A percentile compares a stretch with the other conserved stretches of the same genome.
Evolutionary conservation across 2,888 invertebrate genomes (phyloP).

Genomic region (Panopea generosa): DNA sequence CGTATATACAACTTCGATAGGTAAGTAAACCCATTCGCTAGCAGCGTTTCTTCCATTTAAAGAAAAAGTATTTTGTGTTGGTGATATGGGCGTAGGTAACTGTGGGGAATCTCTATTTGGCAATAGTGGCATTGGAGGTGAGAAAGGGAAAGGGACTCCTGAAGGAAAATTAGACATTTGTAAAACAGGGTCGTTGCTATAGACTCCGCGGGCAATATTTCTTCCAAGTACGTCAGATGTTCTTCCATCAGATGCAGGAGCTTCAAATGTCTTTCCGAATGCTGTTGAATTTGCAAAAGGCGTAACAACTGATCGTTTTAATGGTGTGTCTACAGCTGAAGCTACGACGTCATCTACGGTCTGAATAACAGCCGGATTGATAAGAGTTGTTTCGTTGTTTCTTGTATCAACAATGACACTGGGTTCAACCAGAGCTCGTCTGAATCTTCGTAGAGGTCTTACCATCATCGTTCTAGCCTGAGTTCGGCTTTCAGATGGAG

Average conservation of each 20-base stretch:
- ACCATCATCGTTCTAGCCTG: slow-evolving; percentile 7
- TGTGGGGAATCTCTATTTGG: not conserved
- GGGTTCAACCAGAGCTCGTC: not conserved
- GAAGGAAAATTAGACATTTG: not conserved
- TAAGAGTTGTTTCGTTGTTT: no score
- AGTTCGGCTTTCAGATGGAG: slow-evolving; percentile 35
- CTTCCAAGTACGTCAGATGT: slow-evolving; percentile 16
- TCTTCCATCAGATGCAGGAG: slow-evolving; percentile 34
- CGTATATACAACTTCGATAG: not conserved
- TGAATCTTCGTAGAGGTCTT: not conserved
- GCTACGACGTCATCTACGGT: not conserved
- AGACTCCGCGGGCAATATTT: slow-evolving; percentile 1
- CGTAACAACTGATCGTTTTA: no score
- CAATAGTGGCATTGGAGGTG: slow-evolving; percentile 13
- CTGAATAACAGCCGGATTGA: no score
- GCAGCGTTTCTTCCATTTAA: not conserved
- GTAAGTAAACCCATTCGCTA: not conserved
- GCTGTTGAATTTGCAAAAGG: no score
- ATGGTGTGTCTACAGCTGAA: not conserved
- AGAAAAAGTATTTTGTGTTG: not conserved
- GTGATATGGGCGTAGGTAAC: not conserved
- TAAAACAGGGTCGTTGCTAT: not conserved
- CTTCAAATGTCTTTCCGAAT: slow-evolving; percentile 25
- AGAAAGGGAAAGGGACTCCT: not conserved
- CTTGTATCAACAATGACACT: no score